Percentiles rank a stretch among this genome's conserved stretches.
Evolutionary conservation across 2,113 vertebrate species (phyloP).

Genomic region (Channa maculata): DNA sequence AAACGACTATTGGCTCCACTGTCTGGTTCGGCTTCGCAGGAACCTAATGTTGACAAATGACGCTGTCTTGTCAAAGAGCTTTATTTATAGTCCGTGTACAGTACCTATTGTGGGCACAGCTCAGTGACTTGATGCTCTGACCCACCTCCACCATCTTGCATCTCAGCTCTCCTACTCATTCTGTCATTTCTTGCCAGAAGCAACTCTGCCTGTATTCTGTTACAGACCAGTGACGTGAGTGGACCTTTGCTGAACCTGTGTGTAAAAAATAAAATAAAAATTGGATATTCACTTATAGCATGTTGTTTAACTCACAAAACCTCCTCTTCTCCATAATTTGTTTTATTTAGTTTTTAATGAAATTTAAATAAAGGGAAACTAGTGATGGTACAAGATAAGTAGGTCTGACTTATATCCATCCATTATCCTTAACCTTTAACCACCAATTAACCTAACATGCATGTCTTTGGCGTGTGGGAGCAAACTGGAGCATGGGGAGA

Average conservation of each 20-base stretch:
- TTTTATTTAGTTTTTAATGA: no score
- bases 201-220: constrained; percentile 13
- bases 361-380: background rate
- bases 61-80: constrained; percentile 56
- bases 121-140: constrained; percentile 53
- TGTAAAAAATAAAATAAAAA: background rate
- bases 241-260: constrained; percentile 28
- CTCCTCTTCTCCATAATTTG: background rate
- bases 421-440: no score
- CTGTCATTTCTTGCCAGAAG: constrained; percentile 16
- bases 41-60: constrained; percentile 69
- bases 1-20: constrained; percentile 39
- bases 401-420: background rate
- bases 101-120: constrained; percentile 39
- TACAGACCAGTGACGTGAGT: constrained; percentile 15
- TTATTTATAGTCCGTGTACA: constrained; percentile 63
- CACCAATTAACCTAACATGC: no score
- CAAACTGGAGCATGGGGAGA: no score
- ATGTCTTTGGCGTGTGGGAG: no score
- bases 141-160: constrained; percentile 48
- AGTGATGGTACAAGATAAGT: background rate
- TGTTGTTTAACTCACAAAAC: background rate
- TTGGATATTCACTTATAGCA: background rate
- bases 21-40: constrained; percentile 39
- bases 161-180: constrained; percentile 29